These are phyloP conservation scores for Luperina nickerlii DNA, from an alignment of 2,888 invertebrate species.

Conservation along the genomic window DNA sequence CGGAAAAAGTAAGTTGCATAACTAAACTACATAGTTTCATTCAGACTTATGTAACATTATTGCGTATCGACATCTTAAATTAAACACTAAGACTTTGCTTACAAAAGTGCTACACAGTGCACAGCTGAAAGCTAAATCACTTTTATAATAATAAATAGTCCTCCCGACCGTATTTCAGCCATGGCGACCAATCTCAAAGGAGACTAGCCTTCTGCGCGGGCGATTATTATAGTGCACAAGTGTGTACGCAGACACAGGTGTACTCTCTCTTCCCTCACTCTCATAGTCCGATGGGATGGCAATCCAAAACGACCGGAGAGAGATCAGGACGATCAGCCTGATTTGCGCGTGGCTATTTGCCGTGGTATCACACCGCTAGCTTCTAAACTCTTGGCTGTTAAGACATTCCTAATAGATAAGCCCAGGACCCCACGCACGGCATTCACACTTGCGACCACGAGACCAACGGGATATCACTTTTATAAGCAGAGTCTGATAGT, in stretches of 20 bases:
- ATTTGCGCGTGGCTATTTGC: too few species aligned
- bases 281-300: background rate
- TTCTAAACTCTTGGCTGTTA: too few species aligned
- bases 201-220: too few species aligned
- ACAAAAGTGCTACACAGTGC: background rate
- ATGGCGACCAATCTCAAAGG: too few species aligned
- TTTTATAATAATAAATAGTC: background rate
- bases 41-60: background rate
- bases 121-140: background rate
- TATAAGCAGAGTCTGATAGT: background rate
- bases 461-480: background rate
- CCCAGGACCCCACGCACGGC: background rate
- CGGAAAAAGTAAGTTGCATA: background rate
- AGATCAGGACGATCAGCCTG: background rate
- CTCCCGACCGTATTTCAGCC: too few species aligned
- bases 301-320: background rate
- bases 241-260: background rate
- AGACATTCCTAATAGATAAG: background rate
- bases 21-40: background rate
- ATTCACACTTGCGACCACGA: background rate
- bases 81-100: background rate
- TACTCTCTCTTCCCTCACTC: background rate
- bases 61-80: background rate
- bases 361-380: background rate
- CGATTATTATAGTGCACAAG: too few species aligned